phyloP scores from a whole-genome alignment of 1,140 invertebrate species.

The Drosophila rhopaloa region DNA sequence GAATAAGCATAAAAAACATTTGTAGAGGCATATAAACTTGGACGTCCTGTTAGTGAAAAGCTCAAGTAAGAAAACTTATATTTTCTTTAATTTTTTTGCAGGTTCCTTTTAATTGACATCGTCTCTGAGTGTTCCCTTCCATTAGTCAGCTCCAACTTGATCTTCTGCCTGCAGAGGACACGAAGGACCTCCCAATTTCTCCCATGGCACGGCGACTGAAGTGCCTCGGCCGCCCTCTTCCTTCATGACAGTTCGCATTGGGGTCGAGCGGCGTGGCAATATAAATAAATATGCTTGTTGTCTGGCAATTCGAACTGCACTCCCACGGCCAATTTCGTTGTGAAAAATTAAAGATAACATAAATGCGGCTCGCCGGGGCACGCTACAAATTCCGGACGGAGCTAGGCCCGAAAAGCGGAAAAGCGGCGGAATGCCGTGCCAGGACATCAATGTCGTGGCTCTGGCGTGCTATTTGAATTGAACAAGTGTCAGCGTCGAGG shows the following conservation, averaged over 20 bases:
- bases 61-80: too few species aligned
- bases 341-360: slow-evolving; percentile 81
- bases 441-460: slow-evolving; percentile 74
- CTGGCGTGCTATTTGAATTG: slow-evolving; percentile 80
- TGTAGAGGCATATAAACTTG: too few species aligned
- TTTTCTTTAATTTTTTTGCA: not conserved
- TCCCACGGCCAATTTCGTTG: slow-evolving; percentile 74
- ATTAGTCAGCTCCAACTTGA: not conserved
- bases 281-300: slow-evolving; percentile 68
- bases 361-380: slow-evolving; percentile 69
- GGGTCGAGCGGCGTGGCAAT: slow-evolving; percentile 41
- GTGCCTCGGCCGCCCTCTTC: slow-evolving; percentile 12
- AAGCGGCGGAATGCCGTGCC: slow-evolving; percentile 62
- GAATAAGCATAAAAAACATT: too few species aligned
- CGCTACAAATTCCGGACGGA: slow-evolving; percentile 25
- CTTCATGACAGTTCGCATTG: slow-evolving; percentile 48
- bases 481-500: slow-evolving; percentile 79
- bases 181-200: slow-evolving; percentile 4
- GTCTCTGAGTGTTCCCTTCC: not conserved
- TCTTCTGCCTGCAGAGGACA: not conserved
- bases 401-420: slow-evolving; percentile 17
- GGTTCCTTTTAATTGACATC: slow-evolving; percentile 4
- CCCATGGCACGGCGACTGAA: slow-evolving; percentile 9
- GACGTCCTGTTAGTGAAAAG: too few species aligned
- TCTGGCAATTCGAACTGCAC: slow-evolving; percentile 72